phyloP scores from a whole-genome alignment of 2,888 invertebrate genomes.

The Plebejus argus region DNA sequence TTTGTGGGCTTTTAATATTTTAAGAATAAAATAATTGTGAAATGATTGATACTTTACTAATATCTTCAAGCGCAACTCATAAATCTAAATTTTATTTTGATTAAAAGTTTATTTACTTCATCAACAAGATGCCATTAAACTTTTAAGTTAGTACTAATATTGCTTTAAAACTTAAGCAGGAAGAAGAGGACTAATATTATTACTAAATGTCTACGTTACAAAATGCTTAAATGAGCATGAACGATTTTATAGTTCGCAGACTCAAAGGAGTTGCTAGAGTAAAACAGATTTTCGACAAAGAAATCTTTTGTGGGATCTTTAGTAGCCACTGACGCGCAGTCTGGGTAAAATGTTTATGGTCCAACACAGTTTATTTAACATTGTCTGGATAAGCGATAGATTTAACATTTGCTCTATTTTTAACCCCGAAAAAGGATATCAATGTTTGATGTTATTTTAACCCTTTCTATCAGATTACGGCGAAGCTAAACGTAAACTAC shows the following conservation, averaged over 20 bases:
- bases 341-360: constrained; percentile 22
- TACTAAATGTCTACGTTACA: neutral
- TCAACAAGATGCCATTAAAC: too few species aligned
- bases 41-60: too few species aligned
- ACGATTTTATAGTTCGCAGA: constrained; percentile 21
- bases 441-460: neutral
- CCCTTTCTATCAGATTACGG: neutral
- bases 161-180: neutral
- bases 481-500: neutral
- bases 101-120: too few species aligned
- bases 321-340: constrained; percentile 18
- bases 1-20: too few species aligned
- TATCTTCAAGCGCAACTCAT: too few species aligned
- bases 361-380: constrained; percentile 25
- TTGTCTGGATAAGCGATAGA: neutral
- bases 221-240: constrained; percentile 21
- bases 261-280: constrained; percentile 4
- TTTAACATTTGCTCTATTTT: neutral
- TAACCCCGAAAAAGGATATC: neutral
- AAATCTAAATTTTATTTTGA: too few species aligned
- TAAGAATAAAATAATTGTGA: too few species aligned
- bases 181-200: neutral
- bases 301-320: constrained; percentile 31
- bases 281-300: constrained; percentile 29
- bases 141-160: neutral